Evolutionary conservation across 53 echinoderm and acorn worm genomes (phyloP).

Genomic region (Luidia sarsii): DNA sequence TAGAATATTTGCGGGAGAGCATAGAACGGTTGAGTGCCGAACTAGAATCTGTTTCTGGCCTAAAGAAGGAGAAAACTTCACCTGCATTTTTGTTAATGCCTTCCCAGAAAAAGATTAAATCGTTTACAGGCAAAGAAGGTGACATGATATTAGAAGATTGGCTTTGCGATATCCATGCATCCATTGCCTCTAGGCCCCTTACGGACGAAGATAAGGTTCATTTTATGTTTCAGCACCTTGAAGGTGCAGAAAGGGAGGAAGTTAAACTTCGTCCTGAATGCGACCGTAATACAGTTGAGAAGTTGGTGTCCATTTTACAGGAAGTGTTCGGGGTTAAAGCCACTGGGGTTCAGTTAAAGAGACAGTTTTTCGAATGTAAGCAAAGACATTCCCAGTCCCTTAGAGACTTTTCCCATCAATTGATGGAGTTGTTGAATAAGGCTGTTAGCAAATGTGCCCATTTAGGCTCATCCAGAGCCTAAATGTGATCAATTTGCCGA

Average conservation of each 20-base stretch:
- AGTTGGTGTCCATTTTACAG: not conserved
- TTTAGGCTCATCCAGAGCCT: not conserved
- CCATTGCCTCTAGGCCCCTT: conserved; percentile 25
- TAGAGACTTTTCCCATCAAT: conserved; percentile 14
- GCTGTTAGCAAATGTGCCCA: not conserved
- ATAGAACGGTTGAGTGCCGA: not conserved
- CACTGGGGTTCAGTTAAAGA: conserved; percentile 10
- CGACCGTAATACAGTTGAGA: conserved; percentile 3
- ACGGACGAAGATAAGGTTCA: conserved; percentile 37
- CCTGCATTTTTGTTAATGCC: not conserved
- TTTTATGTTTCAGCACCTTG: conserved; percentile 31
- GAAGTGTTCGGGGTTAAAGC: conserved; percentile 15
- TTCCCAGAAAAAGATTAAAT: conserved; percentile 32
- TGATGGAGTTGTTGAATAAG: conserved; percentile 16
- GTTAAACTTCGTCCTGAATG: not conserved
- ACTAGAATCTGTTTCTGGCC: not conserved
- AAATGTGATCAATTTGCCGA: conserved; percentile 26
- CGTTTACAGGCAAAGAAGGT: conserved; percentile 1
- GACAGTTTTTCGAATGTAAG: conserved; percentile 9
- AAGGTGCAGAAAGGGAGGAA: conserved; percentile 31
- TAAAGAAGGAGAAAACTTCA: not conserved
- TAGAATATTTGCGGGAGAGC: not conserved
- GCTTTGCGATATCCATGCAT: conserved; percentile 30
- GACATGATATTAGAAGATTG: conserved; percentile 21
- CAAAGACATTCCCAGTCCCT: not conserved